These are phyloP conservation scores for Sebastes iracundus DNA, from an alignment of 2,797 vertebrate genomes.

Conservation along the genomic window DNA sequence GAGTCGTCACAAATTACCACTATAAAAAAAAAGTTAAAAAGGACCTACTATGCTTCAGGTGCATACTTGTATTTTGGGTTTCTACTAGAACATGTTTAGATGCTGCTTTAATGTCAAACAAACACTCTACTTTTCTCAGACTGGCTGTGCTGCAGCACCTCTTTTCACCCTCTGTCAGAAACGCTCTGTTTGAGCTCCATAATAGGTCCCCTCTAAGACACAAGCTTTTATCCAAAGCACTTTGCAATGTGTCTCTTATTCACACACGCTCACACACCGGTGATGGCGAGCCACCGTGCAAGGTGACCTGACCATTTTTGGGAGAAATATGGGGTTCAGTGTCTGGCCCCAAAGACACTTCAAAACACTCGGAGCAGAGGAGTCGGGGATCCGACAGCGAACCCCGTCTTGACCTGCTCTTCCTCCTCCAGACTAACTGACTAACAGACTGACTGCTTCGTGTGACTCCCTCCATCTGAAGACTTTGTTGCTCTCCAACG, in stretches of 20 bases:
- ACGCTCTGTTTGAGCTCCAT: too few relatives aligned
- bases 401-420: not conserved
- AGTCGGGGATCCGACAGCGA: not conserved
- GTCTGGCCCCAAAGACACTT: not conserved
- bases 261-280: not conserved
- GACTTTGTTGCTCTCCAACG: not conserved
- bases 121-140: too few relatives aligned
- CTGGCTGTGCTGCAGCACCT: too few relatives aligned
- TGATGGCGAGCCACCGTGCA: not conserved
- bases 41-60: too few relatives aligned
- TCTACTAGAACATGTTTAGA: too few relatives aligned
- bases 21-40: not conserved
- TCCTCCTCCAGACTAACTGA: not conserved
- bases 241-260: not conserved
- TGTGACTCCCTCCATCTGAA: not conserved
- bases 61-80: too few relatives aligned
- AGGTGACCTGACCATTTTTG: not conserved
- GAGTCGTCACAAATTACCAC: not conserved
- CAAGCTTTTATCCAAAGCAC: too few relatives aligned
- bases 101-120: too few relatives aligned
- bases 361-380: not conserved
- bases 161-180: too few relatives aligned
- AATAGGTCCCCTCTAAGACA: too few relatives aligned
- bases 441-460: not conserved
- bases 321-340: not conserved